Percentiles rank a stretch among this genome's conserved stretches.
phyloP scores from a whole-genome alignment of 1,140 invertebrate species.

The Ericerus pela region DNA sequence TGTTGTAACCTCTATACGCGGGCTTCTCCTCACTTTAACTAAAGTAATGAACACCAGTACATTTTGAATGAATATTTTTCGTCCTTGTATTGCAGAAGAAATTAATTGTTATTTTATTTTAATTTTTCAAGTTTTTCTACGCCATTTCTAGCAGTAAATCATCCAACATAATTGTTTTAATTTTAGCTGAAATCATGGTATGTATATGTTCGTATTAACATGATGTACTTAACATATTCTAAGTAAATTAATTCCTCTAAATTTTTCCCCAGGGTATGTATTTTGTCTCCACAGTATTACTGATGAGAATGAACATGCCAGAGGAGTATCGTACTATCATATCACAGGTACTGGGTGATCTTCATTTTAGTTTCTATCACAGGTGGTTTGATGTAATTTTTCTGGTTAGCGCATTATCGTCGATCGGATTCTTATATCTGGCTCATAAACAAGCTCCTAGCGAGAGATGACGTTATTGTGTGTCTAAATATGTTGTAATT shows the following conservation, averaged over 20 bases:
- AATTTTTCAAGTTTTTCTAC: conserved; percentile 85
- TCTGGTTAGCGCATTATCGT: conserved; percentile 87
- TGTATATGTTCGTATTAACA: conserved; percentile 22
- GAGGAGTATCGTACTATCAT: conserved; percentile 93
- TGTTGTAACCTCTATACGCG: conserved; percentile 93
- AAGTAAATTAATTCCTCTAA: not conserved
- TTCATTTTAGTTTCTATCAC: conserved; percentile 99
- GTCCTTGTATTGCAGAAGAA: conserved; percentile 7
- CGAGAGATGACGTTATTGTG: conserved; percentile 27
- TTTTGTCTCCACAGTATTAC: conserved; percentile 91
- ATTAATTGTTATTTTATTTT: conserved; percentile 16
- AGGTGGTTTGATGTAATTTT: conserved; percentile 99
- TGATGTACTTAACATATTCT: not conserved
- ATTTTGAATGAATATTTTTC: conserved; percentile 17
- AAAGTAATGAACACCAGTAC: conserved; percentile 48
- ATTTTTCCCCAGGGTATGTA: conserved; percentile 81
- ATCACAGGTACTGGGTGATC: conserved; percentile 90
- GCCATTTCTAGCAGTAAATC: conserved; percentile 99
- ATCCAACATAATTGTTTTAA: conserved; percentile 94
- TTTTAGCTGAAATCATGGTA: conserved; percentile 95
- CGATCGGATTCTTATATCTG: conserved; percentile 88
- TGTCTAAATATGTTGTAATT: no score
- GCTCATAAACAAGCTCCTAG: conserved; percentile 68
- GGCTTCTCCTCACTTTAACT: conserved; percentile 88
- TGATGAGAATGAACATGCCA: conserved; percentile 99